A percentile compares a stretch with the other conserved stretches of the same genome.
Evolutionary conservation across 2,113 vertebrate species (phyloP).

Genomic region (Puntigrus tetrazona): DNA sequence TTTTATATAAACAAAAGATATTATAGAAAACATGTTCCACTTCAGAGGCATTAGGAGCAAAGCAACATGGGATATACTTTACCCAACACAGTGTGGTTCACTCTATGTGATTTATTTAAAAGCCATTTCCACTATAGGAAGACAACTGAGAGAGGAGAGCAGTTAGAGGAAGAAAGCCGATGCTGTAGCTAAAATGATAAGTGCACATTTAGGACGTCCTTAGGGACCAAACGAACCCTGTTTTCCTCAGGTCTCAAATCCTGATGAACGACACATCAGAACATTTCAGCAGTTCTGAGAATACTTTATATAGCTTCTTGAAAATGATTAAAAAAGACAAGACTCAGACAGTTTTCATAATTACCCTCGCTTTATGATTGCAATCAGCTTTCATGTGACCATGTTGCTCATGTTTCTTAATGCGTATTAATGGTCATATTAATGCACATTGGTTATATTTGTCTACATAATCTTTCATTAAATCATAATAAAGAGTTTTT

Average conservation of each 20-base stretch:
- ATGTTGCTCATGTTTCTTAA: not conserved
- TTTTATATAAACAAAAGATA: not conserved
- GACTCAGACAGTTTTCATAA: not conserved
- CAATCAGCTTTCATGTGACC: not conserved
- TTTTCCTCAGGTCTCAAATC: conserved; percentile 15
- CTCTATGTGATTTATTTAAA: conserved; percentile 5
- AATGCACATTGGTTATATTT: no score
- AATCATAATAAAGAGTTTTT: not conserved
- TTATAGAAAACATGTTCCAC: not conserved
- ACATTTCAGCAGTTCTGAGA: not conserved
- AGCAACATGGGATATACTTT: not conserved
- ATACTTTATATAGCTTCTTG: not conserved
- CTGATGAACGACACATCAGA: conserved; percentile 20
- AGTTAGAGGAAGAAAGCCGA: conserved; percentile 9
- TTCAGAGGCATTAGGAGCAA: not conserved
- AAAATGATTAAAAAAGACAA: no score
- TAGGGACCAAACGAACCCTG: conserved; percentile 2
- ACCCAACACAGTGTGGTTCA: not conserved
- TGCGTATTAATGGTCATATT: not conserved
- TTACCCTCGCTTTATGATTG: not conserved
- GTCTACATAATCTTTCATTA: not conserved
- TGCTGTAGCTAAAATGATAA: conserved; percentile 43
- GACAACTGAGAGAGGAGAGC: not conserved
- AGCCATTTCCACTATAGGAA: not conserved
- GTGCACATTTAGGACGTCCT: conserved; percentile 41